Conservation (phyloP, 2,797 vertebrate genomes). For the Pipistrellus nathusii region DNA sequence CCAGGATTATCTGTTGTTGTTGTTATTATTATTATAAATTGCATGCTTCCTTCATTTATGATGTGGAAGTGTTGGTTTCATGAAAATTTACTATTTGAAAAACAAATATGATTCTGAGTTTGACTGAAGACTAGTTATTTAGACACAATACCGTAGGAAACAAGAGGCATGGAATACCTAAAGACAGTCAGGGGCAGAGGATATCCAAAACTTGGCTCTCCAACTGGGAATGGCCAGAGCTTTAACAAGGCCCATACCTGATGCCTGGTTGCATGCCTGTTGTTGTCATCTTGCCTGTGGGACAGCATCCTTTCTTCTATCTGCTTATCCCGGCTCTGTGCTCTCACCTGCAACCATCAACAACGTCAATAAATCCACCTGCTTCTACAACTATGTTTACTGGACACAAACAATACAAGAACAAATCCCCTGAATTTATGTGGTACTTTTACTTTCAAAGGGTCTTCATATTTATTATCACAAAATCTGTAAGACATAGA, state of each 20-base stretch:
- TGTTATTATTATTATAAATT: background rate
- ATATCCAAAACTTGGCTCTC: slow-evolving; percentile 52
- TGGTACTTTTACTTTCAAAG: slow-evolving; percentile 46
- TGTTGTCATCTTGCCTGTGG: slow-evolving; percentile 95
- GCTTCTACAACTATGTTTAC: slow-evolving; percentile 74
- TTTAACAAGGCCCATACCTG: slow-evolving; percentile 90
- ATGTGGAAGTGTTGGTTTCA: background rate
- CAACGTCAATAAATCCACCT: slow-evolving; percentile 82
- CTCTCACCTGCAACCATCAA: slow-evolving; percentile 94
- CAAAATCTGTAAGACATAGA: background rate
- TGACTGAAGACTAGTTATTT: slow-evolving; percentile 25
- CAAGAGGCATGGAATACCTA: slow-evolving; percentile 36
- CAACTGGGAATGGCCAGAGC: slow-evolving; percentile 65
- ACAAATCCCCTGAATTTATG: slow-evolving; percentile 19
- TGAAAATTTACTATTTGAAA: slow-evolving; percentile 56
- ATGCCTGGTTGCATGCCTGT: slow-evolving; percentile 96
- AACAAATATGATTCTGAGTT: slow-evolving; percentile 44
- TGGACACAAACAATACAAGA: slow-evolving; percentile 55
- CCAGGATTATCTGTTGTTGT: background rate
- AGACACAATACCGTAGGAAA: slow-evolving; percentile 4
- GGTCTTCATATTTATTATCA: background rate
- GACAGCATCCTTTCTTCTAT: slow-evolving; percentile 95
- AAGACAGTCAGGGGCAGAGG: background rate
- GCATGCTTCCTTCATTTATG: background rate
- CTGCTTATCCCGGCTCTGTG: slow-evolving; percentile 97